These are phyloP conservation scores for Clamator glandarius DNA, from an alignment of 2,797 vertebrate genomes.

Conservation along the genomic window DNA sequence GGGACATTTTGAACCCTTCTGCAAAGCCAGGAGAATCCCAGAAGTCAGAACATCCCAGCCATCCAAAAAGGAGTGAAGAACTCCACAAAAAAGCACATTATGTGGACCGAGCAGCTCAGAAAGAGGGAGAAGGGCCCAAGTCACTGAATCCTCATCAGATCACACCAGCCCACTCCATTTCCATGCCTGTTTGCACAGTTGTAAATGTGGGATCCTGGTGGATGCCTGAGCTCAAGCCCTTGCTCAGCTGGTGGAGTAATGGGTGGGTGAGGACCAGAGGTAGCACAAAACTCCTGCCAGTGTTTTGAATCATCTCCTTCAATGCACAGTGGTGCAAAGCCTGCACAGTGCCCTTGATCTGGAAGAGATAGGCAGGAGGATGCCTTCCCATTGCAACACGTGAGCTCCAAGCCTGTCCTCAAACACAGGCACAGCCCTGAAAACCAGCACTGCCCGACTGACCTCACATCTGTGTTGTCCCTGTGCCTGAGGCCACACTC, in stretches of 20 bases:
- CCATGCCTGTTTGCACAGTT: neutral
- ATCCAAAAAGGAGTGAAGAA: neutral
- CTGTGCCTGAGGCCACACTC: neutral
- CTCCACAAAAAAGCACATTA: rapidly evolving
- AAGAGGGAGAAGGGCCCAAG: neutral
- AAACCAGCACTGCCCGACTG: neutral
- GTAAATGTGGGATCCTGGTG: neutral
- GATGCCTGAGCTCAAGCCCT: neutral
- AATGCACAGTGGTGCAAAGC: neutral
- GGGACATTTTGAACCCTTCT: neutral
- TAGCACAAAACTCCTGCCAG: too few species aligned
- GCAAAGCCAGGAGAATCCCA: neutral
- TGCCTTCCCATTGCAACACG: rapidly evolving
- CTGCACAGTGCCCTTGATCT: rapidly evolving
- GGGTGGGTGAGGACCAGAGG: neutral
- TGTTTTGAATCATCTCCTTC: too few species aligned
- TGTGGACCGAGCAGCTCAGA: neutral
- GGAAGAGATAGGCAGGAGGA: neutral
- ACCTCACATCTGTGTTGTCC: neutral
- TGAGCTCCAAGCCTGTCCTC: neutral
- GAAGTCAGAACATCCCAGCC: neutral
- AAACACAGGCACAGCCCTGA: neutral
- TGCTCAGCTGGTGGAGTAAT: too few species aligned
- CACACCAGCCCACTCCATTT: neutral
- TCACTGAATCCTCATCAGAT: neutral